A percentile compares a stretch with the other conserved stretches of the same genome.
Conservation (phyloP, 2,797 vertebrate species). For the Gymnopithys bicolor region DNA sequence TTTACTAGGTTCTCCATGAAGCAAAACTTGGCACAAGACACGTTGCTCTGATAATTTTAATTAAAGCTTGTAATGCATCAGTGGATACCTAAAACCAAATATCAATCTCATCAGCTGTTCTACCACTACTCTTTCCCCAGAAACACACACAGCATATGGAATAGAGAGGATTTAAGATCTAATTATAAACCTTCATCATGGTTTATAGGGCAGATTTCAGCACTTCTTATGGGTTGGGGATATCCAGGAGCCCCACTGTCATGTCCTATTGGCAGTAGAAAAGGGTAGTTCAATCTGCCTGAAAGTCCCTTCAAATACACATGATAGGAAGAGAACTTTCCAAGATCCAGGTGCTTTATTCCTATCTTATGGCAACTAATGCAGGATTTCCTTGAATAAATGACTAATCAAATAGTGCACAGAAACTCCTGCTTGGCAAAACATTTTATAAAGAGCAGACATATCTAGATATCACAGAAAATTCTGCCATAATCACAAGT, state of each 20-base stretch:
- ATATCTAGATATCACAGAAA: neutral
- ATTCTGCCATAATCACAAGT: neutral
- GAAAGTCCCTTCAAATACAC: neutral
- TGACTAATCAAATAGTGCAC: slow-evolving; percentile 4
- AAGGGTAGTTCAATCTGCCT: neutral
- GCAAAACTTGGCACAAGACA: slow-evolving; percentile 53
- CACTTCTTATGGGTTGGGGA: neutral
- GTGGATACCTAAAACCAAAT: slow-evolving; percentile 28
- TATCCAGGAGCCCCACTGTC: neutral
- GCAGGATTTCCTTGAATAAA: neutral
- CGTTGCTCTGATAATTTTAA: slow-evolving; percentile 66
- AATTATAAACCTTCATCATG: neutral
- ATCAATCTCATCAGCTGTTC: slow-evolving; percentile 9
- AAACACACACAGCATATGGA: neutral
- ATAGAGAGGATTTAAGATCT: neutral
- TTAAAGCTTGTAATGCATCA: slow-evolving; percentile 66
- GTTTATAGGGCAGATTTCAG: neutral
- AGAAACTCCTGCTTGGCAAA: neutral
- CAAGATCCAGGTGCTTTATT: neutral
- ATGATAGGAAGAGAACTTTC: neutral
- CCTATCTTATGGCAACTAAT: neutral
- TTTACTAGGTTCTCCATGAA: slow-evolving; percentile 55
- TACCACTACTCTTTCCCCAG: neutral
- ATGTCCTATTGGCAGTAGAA: neutral
- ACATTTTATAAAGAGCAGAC: neutral